Conservation (phyloP, 2,888 invertebrate genomes). For the Philaethria dido region DNA sequence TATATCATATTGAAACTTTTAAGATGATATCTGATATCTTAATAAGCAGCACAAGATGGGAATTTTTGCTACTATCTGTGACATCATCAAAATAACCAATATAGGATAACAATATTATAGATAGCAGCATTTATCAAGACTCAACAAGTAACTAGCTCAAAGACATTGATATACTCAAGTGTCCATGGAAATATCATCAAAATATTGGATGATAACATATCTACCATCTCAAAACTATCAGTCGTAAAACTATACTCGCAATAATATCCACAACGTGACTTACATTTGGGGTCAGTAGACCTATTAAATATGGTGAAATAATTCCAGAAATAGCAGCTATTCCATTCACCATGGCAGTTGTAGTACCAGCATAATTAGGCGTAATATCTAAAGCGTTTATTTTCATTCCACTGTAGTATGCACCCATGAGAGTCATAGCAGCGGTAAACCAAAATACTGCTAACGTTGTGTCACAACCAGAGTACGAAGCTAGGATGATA, state of each 20-base stretch:
- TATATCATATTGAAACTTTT: background rate
- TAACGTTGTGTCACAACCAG: conserved; percentile 83
- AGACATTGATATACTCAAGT: conserved; percentile 12
- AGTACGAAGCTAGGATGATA: conserved; percentile 87
- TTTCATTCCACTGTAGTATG: conserved; percentile 88
- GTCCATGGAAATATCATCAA: background rate
- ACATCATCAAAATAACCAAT: conserved; percentile 7
- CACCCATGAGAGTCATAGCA: conserved; percentile 88
- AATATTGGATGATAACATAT: background rate
- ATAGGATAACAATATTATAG: background rate
- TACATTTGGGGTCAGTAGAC: conserved; percentile 85
- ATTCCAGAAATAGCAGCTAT: conserved; percentile 86
- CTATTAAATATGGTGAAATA: conserved; percentile 85
- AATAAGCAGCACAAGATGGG: background rate
- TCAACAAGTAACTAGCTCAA: background rate
- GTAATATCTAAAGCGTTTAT: conserved; percentile 86
- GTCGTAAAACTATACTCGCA: too few relatives aligned
- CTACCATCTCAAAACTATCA: background rate
- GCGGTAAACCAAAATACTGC: conserved; percentile 85
- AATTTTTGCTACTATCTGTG: conserved; percentile 1
- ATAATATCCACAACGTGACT: conserved; percentile 51
- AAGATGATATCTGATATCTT: too few relatives aligned
- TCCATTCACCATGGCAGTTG: conserved; percentile 87
- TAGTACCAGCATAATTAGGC: conserved; percentile 86
- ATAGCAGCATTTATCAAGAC: conserved; percentile 1